phyloP scores from a whole-genome alignment of 2,888 invertebrate genomes.

The Caenorhabditis macrosperma region DNA sequence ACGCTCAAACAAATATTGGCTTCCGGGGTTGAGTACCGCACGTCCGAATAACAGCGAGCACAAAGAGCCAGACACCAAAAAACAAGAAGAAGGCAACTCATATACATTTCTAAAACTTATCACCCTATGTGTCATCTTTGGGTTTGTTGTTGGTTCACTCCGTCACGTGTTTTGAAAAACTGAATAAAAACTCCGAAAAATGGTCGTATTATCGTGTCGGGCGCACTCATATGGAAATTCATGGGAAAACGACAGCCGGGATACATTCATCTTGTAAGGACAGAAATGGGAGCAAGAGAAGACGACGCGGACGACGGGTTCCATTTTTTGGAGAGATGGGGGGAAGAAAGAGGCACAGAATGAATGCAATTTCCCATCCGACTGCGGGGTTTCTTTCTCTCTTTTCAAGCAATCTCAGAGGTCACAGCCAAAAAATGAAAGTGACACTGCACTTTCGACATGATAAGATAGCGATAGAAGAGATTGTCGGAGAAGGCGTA shows the following conservation, averaged over 20 bases:
- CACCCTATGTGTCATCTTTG: too few species aligned
- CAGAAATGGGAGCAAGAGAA: conserved; percentile 2
- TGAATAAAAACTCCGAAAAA: too few species aligned
- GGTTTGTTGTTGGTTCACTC: too few species aligned
- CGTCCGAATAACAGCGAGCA: too few species aligned
- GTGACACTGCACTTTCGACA: conserved; percentile 9
- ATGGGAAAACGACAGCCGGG: conserved; percentile 33
- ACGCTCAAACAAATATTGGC: too few species aligned
- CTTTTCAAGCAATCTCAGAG: conserved; percentile 14
- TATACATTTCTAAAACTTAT: too few species aligned
- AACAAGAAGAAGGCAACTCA: too few species aligned
- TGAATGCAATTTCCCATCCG: conserved; percentile 30
- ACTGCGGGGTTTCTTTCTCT: conserved; percentile 22
- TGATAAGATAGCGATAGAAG: conserved; percentile 10
- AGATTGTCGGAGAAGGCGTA: neutral
- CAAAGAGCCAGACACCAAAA: too few species aligned
- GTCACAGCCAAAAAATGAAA: conserved; percentile 3
- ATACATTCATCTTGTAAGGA: conserved; percentile 11
- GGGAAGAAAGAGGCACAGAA: conserved; percentile 2
- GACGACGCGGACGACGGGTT: neutral
- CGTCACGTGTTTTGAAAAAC: too few species aligned
- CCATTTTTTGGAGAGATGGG: neutral
- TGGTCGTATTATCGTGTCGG: too few species aligned
- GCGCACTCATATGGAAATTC: conserved; percentile 46
- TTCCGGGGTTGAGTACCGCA: too few species aligned